Base-by-base conservation (phyloP, 1,140 invertebrate species). In the Atta texana region DNA sequence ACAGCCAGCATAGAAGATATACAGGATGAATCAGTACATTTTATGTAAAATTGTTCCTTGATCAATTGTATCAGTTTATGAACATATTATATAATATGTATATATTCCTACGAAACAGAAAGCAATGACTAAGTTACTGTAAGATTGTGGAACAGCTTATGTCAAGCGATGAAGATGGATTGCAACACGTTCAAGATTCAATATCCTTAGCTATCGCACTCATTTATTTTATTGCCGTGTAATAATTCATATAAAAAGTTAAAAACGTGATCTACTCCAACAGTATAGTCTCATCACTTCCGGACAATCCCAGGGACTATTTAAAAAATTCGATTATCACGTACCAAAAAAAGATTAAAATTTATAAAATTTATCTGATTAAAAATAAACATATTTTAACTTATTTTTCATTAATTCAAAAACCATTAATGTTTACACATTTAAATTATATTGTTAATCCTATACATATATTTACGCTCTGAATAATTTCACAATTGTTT, bases 131-230 rank as follows among this genome's bases (percentile, higher is more conserved):
- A 76, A 82, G 81, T 81, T 57, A 61, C 6, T 34, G 24, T 53
- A 66, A 10, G 39, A 82, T 78, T 61, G 66, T 72, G 34, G 51
- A 78, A 53, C 66, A 75, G 71, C 57, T 59, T 69, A 76, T 39
- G 63, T 44, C 85, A 86, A 91, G 68, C 88, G 85, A 92, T 91
- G 90, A 90, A 90, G 89, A 91, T 91, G 84, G 87, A 91, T 91
- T 68, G 63, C 39, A 28, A 61, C 28, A 34, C 28, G n/a, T 31
- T 34, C 44, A 12, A 18, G 18, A 14, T 16, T 18, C 61, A 68
- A 89, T 84, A 84, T 81, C 51, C 7, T n/a, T 68, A 49, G 44
- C 21, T 57, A 49, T 34, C 49, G 16, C 61, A 59, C 81, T 89
- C 85, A 89, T 90, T 84, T 74, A 82, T 86, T 84, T 87, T 51